Percentiles rank a stretch among this genome's conserved stretches.
Evolutionary conservation across 2,113 vertebrate genomes (phyloP).

Genomic region (Motacilla alba): DNA sequence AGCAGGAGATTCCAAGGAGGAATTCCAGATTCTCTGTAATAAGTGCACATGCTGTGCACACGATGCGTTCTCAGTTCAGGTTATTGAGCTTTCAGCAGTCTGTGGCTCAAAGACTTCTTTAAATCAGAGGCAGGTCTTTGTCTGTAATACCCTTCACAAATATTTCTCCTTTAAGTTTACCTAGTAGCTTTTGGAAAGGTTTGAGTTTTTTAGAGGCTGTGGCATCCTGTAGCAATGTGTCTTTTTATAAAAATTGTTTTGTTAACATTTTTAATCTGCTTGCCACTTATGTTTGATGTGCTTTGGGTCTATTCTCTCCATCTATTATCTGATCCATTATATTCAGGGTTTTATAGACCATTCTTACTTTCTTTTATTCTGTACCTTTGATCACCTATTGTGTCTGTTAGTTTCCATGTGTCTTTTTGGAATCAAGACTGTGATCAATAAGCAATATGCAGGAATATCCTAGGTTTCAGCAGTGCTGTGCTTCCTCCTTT

Average conservation of each 20-base stretch:
- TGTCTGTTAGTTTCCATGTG: background rate
- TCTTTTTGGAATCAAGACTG: background rate
- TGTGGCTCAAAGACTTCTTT: background rate
- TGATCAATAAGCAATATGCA: background rate
- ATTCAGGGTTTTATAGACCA: background rate
- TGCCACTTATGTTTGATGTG: background rate
- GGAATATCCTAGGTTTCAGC: background rate
- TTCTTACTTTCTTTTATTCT: background rate
- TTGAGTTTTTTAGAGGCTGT: background rate
- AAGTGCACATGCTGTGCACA: background rate
- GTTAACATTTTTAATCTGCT: background rate
- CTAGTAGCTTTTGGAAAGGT: background rate
- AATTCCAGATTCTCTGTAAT: background rate
- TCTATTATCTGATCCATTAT: background rate
- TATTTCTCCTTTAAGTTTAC: background rate
- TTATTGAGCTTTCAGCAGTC: background rate
- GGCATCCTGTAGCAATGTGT: background rate
- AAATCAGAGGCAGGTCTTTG: background rate
- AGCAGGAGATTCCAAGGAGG: background rate
- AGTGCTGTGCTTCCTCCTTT: background rate
- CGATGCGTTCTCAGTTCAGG: background rate
- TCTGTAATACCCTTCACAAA: background rate
- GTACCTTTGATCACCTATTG: background rate
- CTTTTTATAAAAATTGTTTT: background rate
- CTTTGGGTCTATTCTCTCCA: background rate